Conservation (phyloP, 2,797 vertebrate species). For the Dromococcyx pavoninus region DNA sequence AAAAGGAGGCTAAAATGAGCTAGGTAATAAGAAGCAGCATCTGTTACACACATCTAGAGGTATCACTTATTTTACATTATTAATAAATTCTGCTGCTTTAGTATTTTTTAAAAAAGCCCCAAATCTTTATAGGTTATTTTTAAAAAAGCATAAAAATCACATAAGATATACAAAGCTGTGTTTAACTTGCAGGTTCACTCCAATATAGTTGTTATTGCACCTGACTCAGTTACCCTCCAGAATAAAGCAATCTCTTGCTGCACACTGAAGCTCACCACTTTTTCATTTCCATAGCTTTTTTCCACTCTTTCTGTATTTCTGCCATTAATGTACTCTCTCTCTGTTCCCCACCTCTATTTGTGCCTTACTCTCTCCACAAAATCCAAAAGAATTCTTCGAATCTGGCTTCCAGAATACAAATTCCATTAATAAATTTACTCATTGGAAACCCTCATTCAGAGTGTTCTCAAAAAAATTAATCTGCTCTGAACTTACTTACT, state of each 20-base stretch:
- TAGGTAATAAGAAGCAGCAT: background rate
- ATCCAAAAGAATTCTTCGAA: background rate
- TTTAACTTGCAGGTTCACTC: background rate
- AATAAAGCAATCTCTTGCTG: background rate
- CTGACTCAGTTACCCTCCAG: background rate
- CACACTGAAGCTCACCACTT: background rate
- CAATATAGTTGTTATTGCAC: background rate
- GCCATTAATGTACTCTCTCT: background rate
- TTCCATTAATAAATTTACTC: background rate
- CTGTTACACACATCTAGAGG: background rate
- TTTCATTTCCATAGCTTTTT: background rate
- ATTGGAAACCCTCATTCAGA: background rate
- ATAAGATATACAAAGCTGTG: background rate
- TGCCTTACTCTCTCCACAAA: background rate
- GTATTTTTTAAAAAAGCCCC: background rate
- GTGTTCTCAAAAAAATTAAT: background rate
- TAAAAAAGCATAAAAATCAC: background rate
- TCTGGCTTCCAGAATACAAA: background rate
- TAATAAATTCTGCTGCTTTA: background rate
- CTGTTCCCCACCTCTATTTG: background rate
- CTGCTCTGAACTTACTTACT: background rate
- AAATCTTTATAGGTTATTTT: background rate
- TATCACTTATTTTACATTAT: background rate
- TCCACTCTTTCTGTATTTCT: background rate
- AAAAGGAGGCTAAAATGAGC: background rate